Evolutionary conservation across 2,888 invertebrate species (phyloP).

Genomic region (Pimpla rufipes): DNA sequence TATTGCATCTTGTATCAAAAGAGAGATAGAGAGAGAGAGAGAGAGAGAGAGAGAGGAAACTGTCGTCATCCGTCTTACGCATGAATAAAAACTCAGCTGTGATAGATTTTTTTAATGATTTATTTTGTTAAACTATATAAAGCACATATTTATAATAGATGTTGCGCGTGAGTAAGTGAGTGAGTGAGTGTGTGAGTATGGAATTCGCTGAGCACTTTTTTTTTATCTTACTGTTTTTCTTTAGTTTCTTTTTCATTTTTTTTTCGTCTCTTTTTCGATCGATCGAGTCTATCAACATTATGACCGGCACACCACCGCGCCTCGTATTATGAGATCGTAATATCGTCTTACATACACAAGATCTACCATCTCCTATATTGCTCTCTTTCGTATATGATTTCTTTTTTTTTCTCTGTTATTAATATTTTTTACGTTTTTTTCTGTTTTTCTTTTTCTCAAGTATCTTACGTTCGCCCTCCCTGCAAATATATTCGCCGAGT

Average conservation of each 20-base stretch:
- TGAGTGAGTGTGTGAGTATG: conserved; percentile 76
- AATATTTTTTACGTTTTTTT: conserved; percentile 35
- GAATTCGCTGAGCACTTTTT: conserved; percentile 78
- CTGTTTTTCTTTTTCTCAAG: conserved; percentile 12
- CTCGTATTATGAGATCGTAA: conserved; percentile 53
- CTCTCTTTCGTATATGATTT: conserved; percentile 58
- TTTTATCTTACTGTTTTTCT: no score
- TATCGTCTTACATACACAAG: conserved; percentile 56
- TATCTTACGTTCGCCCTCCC: conserved; percentile 33
- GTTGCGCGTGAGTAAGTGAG: conserved; percentile 78
- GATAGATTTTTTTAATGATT: conserved; percentile 76
- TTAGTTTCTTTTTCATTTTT: conserved; percentile 22
- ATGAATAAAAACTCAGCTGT: conserved; percentile 24
- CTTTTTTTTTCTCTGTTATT: conserved; percentile 12
- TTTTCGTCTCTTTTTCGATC: conserved; percentile 56
- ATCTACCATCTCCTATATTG: conserved; percentile 64
- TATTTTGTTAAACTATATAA: conserved; percentile 82
- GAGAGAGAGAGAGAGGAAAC: background rate
- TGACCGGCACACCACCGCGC: conserved; percentile 63
- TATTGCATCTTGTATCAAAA: background rate
- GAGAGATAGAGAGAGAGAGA: background rate
- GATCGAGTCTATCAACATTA: conserved; percentile 76
- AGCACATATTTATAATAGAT: conserved; percentile 81
- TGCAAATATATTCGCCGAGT: conserved; percentile 51
- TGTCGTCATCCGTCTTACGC: background rate